These are phyloP conservation scores for Crenichthys baileyi DNA, from an alignment of 2,797 vertebrate species.

Conservation along the genomic window DNA sequence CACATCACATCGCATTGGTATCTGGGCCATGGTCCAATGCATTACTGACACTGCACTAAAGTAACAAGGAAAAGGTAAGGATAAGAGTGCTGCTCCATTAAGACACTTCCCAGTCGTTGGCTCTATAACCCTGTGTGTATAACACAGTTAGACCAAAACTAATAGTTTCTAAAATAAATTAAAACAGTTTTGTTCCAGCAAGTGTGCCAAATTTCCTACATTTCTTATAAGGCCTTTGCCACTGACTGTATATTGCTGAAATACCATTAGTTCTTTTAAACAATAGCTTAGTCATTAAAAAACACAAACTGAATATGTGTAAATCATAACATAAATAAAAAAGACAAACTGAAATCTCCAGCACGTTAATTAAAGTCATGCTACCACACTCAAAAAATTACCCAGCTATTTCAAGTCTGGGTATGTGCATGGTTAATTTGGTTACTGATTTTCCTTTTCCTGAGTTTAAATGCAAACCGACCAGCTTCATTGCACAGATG, in stretches of 20 bases:
- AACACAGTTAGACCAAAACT: conserved; percentile 46
- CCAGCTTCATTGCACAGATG: conserved; percentile 60
- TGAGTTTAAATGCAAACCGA: conserved; percentile 63
- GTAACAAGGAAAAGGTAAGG: conserved; percentile 69
- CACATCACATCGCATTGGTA: conserved; percentile 70
- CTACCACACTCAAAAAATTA: conserved; percentile 72
- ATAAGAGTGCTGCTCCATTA: conserved; percentile 53
- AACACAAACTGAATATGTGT: background rate
- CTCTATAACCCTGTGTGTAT: conserved; percentile 40
- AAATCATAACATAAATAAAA: conserved; percentile 30
- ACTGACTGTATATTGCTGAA: conserved; percentile 11
- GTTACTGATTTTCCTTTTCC: conserved; percentile 68
- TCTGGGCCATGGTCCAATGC: conserved; percentile 73
- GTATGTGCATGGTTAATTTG: conserved; percentile 64
- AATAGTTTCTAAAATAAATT: conserved; percentile 53
- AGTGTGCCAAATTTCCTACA: conserved; percentile 1
- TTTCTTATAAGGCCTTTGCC: conserved; percentile 1
- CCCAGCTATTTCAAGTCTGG: conserved; percentile 62
- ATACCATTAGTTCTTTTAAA: conserved; percentile 19
- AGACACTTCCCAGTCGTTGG: conserved; percentile 61
- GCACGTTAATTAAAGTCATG: conserved; percentile 50
- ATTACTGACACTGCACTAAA: conserved; percentile 70
- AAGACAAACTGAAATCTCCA: conserved; percentile 43
- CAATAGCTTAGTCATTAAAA: conserved; percentile 19
- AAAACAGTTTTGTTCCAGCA: conserved; percentile 7